Percentiles rank a stretch among this genome's conserved stretches.
Conservation (phyloP, 2,113 vertebrate species). For the Meleagris gallopavo region DNA sequence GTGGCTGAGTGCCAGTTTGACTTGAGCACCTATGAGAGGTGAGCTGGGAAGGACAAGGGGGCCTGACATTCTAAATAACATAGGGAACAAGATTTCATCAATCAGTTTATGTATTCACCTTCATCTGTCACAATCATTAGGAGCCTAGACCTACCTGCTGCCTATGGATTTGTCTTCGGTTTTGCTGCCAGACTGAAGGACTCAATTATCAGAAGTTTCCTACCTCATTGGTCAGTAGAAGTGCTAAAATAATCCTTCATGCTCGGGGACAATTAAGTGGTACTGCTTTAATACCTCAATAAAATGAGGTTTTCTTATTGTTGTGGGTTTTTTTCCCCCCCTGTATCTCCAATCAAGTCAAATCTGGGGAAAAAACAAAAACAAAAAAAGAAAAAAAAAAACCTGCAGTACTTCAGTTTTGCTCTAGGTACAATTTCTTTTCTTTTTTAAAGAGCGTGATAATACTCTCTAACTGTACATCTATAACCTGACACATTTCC, state of each 20-base stretch:
- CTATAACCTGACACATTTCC: neutral
- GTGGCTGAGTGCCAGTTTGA: neutral
- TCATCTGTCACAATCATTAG: neutral
- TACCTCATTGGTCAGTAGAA: neutral
- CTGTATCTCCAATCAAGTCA: neutral
- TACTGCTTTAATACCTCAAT: neutral
- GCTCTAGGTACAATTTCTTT: neutral
- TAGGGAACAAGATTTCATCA: neutral
- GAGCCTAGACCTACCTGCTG: neutral
- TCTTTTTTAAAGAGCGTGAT: neutral
- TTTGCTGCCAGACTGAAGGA: neutral
- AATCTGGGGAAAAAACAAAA: neutral
- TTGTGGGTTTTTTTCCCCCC: neutral
- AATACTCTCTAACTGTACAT: neutral
- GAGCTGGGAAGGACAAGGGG: neutral
- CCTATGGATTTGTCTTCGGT: neutral
- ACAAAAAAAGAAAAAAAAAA: no score
- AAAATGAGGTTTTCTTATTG: neutral
- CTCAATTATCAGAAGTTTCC: neutral
- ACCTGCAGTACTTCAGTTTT: neutral
- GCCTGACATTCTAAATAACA: neutral
- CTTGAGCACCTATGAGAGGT: accelerated
- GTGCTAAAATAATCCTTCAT: neutral
- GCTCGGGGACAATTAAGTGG: neutral
- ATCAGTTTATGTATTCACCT: neutral